Base-by-base conservation (phyloP, 2,888 invertebrate species). In the Ochropleura leucogaster region DNA sequence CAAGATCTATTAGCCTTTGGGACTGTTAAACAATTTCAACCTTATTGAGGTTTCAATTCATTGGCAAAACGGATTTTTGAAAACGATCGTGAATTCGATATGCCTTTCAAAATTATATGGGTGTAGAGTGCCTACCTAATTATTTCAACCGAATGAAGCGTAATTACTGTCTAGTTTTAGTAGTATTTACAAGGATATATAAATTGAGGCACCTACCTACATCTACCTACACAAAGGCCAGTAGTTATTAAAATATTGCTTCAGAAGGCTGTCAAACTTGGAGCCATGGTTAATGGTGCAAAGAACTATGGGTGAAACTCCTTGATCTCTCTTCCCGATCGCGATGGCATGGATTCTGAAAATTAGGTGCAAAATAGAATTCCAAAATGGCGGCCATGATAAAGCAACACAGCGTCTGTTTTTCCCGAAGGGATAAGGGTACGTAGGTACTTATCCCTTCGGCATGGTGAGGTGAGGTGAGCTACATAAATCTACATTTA, bases 301-400 rank as follows among this genome's bases (percentile, higher is more conserved):
- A 30, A 16, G 57, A 40, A 40, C 30, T 16, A 5, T 16, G 57
- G 30, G 30, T 14, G 30, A 59, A 59, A 30, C 40, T 40, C 16
- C 10, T 40, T 14, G 30, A 66, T 9, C 14, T 18, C 46, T 46
- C n/a, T n/a, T 47, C 40, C 40, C 46, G 16, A 18, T 47, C 40
- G n/a, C 46, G 16, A 18, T 40, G 10, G 30, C 40, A 60, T 6
- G 14, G 18, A 51, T 51, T 62, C 16, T 62, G 51, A 51, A 73
- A 73, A 62, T 74, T 3, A 46, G 46, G 74, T 60, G 30, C 62
- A 74, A 51, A 51, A 40, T 10, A 18, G n/a, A 60, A 44, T 60
- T 60, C 3, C 72, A 72, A 49, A 14, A 60, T 72, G 72, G 72
- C 44, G 30, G 9, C 49, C 42, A 71, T 20, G 18, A 18, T 20